Evolutionary conservation across 2,113 vertebrate species (phyloP).

Genomic region (Mastomys natalensis): DNA sequence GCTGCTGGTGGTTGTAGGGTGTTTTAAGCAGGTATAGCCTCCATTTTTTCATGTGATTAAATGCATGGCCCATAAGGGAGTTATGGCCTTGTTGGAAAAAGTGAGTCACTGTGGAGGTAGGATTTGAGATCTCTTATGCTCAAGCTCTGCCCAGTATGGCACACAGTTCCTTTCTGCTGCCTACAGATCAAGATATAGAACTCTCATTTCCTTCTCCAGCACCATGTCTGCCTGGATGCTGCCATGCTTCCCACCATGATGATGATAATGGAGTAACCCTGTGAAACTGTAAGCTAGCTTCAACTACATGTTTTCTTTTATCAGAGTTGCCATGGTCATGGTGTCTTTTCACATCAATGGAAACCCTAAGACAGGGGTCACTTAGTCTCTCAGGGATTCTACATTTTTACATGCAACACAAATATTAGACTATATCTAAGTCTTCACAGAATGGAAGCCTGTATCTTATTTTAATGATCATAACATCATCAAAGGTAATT

Average conservation of each 20-base stretch:
- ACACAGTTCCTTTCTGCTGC: not conserved
- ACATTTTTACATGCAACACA: not conserved
- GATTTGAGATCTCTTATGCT: not conserved
- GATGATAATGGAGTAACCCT: not conserved
- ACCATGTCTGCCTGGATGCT: not conserved
- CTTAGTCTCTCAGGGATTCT: not conserved
- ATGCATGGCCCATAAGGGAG: not conserved
- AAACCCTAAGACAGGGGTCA: not conserved
- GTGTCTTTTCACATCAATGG: not conserved
- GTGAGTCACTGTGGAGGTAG: not conserved
- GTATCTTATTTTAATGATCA: not conserved
- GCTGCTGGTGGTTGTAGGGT: not conserved
- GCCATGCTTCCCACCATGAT: not conserved
- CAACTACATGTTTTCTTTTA: not conserved
- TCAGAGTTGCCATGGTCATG: too few species aligned
- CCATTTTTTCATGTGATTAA: not conserved
- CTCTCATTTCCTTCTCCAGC: too few species aligned
- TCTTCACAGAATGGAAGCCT: not conserved
- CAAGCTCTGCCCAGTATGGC: not conserved
- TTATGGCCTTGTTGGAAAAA: not conserved
- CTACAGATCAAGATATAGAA: not conserved
- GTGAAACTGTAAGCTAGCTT: not conserved
- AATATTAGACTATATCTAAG: not conserved
- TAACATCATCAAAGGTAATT: not conserved
- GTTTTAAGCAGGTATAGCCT: not conserved